Conservation (phyloP, 2,113 vertebrate species). For the Lipotes vexillifer region DNA sequence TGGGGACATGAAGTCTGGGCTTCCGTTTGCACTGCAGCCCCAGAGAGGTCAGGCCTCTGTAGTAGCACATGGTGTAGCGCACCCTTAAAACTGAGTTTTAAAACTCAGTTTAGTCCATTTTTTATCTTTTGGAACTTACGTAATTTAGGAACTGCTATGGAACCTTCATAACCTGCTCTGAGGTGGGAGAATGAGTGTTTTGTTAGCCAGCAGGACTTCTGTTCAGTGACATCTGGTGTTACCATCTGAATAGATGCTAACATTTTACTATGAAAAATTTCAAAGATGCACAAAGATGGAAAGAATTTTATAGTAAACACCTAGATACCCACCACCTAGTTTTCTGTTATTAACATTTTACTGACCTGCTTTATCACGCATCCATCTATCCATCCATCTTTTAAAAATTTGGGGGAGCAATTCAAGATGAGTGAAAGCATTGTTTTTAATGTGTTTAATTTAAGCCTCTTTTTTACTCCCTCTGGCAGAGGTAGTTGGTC, state of each 20-base stretch:
- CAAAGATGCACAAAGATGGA: background rate
- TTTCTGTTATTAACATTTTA: background rate
- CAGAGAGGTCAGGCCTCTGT: background rate
- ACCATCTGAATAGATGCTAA: background rate
- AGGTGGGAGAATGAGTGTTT: background rate
- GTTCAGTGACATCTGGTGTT: background rate
- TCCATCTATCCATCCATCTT: background rate
- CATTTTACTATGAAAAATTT: background rate
- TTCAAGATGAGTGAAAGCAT: background rate
- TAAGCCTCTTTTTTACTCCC: background rate
- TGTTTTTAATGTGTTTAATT: background rate
- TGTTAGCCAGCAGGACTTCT: background rate
- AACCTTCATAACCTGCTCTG: background rate
- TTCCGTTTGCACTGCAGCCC: background rate
- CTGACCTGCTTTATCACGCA: background rate
- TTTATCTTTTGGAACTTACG: background rate
- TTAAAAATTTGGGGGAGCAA: background rate
- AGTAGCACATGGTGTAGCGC: background rate
- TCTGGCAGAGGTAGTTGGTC: background rate
- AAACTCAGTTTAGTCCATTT: background rate
- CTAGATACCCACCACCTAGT: background rate
- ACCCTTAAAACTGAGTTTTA: too few species aligned
- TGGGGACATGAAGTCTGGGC: background rate
- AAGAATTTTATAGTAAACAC: background rate
- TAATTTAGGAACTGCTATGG: background rate